Evolutionary conservation across 2,888 invertebrate species (phyloP).

Genomic region (Ctenicera cuprea): DNA sequence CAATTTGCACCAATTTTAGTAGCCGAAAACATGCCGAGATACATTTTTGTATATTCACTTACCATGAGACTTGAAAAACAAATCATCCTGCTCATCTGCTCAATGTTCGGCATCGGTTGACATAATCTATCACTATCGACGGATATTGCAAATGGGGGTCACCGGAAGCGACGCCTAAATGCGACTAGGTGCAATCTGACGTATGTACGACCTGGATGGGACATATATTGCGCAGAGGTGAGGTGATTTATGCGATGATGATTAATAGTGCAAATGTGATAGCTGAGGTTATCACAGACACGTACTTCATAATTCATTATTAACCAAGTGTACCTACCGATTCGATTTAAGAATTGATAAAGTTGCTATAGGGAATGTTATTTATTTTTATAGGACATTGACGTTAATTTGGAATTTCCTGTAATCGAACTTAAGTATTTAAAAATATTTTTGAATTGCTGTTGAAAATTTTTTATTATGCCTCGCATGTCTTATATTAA

Average conservation of each 20-base stretch:
- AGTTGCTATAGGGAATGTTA: neutral
- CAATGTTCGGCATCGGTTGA: conserved; percentile 31
- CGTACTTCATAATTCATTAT: conserved; percentile 13
- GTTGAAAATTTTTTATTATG: too few species aligned
- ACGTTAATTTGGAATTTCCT: too few species aligned
- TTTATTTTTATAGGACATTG: too few species aligned
- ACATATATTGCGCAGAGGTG: conserved; percentile 19
- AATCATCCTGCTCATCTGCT: conserved; percentile 31
- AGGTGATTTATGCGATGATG: conserved; percentile 25
- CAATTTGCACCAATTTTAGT: neutral
- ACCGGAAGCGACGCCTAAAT: conserved; percentile 41
- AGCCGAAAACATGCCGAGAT: neutral
- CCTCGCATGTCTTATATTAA: neutral
- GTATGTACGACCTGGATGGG: conserved; percentile 18
- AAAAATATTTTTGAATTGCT: too few species aligned
- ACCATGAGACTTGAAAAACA: conserved; percentile 2
- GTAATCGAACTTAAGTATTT: too few species aligned
- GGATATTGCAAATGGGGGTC: conserved; percentile 47
- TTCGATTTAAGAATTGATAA: neutral
- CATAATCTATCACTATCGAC: conserved; percentile 43
- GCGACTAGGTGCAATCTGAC: conserved; percentile 36
- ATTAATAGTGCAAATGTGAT: conserved; percentile 17
- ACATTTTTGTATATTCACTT: neutral
- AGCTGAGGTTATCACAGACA: conserved; percentile 16
- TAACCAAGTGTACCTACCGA: conserved; percentile 1